Base-by-base conservation (phyloP, 2,113 vertebrate genomes). In the Himantopus leucocephalus region DNA sequence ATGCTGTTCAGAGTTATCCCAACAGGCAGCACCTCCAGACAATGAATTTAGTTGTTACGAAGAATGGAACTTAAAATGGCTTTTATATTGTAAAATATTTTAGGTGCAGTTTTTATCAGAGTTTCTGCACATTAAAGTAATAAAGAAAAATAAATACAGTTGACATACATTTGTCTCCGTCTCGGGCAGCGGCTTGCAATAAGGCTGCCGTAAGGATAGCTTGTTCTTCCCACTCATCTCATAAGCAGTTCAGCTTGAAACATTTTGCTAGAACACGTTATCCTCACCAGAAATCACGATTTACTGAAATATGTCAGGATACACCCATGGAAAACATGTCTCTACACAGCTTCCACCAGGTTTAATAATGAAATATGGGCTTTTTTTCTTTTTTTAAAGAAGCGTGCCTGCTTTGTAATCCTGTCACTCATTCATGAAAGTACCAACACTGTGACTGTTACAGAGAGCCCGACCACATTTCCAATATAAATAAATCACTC, bases 401-500 rank as follows among this genome's bases (percentile, higher is more conserved):
- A 95, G 63, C 5, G 0, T 71, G 93, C 53, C 52, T 89, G 55
- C 79, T 94, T 41, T 85, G 70, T 85, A 78, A 86, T 91, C 24
- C 76, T 79, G 41, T 27, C 87, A 75, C 58, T 97, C 96, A 97
- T 96, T 96, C 89, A 92, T 96, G 86, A 95, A 83, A 96, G 94
- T 62, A 91, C 62, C 66, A 68, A 88, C 66, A 75, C 37, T 55
- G 76, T 11, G 83, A 76, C 41, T 70, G 73, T 24, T 48, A 35
- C 1, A 41, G 87, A 92, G 43, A 88, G 56, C 67, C 94, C 35
- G 10, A 58, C 37, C 80, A 48, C 80, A 66, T 85, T 95, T 79
- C 80, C 91, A 82, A 55, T 43, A 76, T 3, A 73, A 89, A 96
- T 92, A 94, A 87, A 95, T 87, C 62, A 11, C 70, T 39, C 68